These are phyloP conservation scores for Ctenochaetus hawaiiensis DNA, from an alignment of 2,797 vertebrate genomes.

Conservation along the genomic window DNA sequence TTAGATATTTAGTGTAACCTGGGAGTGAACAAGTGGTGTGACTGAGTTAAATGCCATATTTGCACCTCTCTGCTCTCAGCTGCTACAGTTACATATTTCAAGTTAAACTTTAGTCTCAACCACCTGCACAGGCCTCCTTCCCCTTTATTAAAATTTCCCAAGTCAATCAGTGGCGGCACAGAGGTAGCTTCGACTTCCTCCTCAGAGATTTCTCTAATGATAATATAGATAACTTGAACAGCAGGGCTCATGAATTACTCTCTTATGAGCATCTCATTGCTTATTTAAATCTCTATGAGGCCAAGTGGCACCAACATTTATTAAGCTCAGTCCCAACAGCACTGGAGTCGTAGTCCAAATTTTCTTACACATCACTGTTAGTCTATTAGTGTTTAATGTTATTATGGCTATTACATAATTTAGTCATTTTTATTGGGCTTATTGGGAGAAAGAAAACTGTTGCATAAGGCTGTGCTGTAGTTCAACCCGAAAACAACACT, in stretches of 20 bases:
- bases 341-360: neutral
- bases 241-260: neutral
- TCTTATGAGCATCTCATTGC: neutral
- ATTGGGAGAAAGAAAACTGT: too few relatives aligned
- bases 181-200: neutral
- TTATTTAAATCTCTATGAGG: neutral
- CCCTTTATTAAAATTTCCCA: too few relatives aligned
- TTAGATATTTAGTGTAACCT: too few relatives aligned
- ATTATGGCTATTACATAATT: neutral
- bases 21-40: too few relatives aligned
- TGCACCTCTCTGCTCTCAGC: too few relatives aligned
- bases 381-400: neutral
- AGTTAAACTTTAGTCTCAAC: too few relatives aligned
- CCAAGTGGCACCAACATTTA: neutral
- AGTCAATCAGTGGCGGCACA: neutral
- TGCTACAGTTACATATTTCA: too few relatives aligned
- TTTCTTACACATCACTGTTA: neutral
- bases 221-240: neutral
- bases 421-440: neutral
- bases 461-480: too few relatives aligned
- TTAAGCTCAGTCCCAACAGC: constrained; percentile 5
- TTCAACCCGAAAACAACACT: too few relatives aligned
- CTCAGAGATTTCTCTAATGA: neutral
- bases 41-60: too few relatives aligned
- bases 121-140: too few relatives aligned